Base-by-base conservation (phyloP, 2,113 vertebrate species). In the Macrotis lagotis region DNA sequence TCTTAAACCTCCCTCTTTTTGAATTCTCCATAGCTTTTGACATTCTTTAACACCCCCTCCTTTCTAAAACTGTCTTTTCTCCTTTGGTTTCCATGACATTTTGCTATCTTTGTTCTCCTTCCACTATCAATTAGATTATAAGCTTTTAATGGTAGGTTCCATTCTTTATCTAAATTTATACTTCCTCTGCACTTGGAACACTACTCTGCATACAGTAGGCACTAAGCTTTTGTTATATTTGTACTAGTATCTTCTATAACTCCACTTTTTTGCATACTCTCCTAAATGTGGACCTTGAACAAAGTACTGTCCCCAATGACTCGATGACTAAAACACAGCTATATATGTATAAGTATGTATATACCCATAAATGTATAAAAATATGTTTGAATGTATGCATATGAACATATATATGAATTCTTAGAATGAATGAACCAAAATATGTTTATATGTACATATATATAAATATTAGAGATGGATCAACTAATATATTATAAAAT, bases 11-110 rank as follows among this genome's bases (percentile, higher is more conserved):
- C 55, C 31, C 14, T 66, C 7, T 59, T 59, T 11, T 83, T 83
- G n/a, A 83, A 83, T 83, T 83, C 66, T 44, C 16, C 66, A 44
- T 83, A 83, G n/a, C 19, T 83, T 83, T 44, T 83, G 37, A 83
- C 66, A 83, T 83, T 74, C 37, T 74, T 74, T 44, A 83, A 83
- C 66, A 83, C 66, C 66, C 66, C 66, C 66, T 83, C 66, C 66
- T 83, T 83, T 83, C 66, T 83, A 83, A 83, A 83, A 83, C 66
- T 83, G 66, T 83, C 66, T 83, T 83, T 83, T 44, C 66, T 83
- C 5, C 66, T 83, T 83, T 83, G n/a, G 66, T 83, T 83, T 83
- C 66, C 66, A 83, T 83, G 66, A 83, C n/a, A 44, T 83, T 83
- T 44, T 83, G 66, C 66, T 83, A 83, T 44, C 66, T 83, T 9